Percentiles rank a stretch among this genome's conserved stretches.
Evolutionary conservation across 2,888 invertebrate genomes (phyloP).

Genomic region (Hemicrepidius hirtus): DNA sequence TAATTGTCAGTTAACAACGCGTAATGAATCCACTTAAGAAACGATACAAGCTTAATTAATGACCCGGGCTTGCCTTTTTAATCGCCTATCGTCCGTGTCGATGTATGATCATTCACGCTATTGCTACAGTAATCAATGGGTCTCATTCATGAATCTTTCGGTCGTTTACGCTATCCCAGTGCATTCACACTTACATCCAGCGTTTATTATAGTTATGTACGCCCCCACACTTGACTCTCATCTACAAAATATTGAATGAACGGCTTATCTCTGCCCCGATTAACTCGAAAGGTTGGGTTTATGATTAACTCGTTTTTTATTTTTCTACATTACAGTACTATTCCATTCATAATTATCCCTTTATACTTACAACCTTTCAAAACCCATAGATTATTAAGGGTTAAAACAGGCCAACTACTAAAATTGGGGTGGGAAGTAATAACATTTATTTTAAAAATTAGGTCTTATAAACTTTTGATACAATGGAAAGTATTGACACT

Average conservation of each 20-base stretch:
- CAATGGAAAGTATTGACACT: too few species aligned
- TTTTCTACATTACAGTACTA: neutral
- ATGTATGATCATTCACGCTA: slow-evolving; percentile 57
- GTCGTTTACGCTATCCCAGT: slow-evolving; percentile 62
- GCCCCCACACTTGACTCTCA: slow-evolving; percentile 58
- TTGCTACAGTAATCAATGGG: slow-evolving; percentile 66
- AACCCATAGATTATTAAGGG: too few species aligned
- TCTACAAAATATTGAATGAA: slow-evolving; percentile 55
- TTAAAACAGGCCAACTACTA: neutral
- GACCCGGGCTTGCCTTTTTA: slow-evolving; percentile 17
- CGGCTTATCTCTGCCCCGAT: slow-evolving; percentile 48
- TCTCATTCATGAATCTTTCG: slow-evolving; percentile 66
- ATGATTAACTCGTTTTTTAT: neutral
- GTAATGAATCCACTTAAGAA: slow-evolving; percentile 55
- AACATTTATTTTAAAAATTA: neutral
- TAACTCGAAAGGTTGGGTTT: slow-evolving; percentile 5
- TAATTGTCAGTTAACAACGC: slow-evolving; percentile 58
- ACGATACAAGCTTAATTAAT: slow-evolving; percentile 46
- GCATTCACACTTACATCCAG: slow-evolving; percentile 61
- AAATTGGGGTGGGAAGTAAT: neutral
- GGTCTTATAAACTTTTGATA: neutral
- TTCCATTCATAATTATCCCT: neutral
- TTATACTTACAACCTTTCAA: too few species aligned
- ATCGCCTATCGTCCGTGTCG: slow-evolving; percentile 36
- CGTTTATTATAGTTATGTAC: slow-evolving; percentile 59